Evolutionary conservation across 2,113 vertebrate species (phyloP), one percentile per base, ranked within the genome.

Genomic region (Meleagris gallopavo): DNA sequence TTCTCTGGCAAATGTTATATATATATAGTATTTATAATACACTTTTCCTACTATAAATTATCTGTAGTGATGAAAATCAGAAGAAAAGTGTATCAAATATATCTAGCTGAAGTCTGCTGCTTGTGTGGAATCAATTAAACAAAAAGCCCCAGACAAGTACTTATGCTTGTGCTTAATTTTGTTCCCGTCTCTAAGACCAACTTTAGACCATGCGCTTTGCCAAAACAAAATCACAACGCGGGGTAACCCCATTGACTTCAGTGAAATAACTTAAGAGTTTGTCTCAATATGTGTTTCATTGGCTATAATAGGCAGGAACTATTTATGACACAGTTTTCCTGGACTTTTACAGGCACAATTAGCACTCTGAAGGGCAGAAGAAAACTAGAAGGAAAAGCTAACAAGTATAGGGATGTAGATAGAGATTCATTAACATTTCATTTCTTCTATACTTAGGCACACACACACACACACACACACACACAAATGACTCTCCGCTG

Each of bases 371-470:
- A 96, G 93, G 80, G 94, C 94, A 94, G 60, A 65, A 94, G 70
- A 96, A 93, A 95, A 21, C 41, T 82, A 88, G 71, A 38, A 90
- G 80, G 87, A 85, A 95, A 97, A 96, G 86, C 91, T 89, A 96
- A 90, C 79, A 94, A 92, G 80, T 92, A 46, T 25, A 94, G 94
- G 92, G 90, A 93, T 3, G 5, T 94, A 95, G 88, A 95, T 95
- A 90, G 90, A 93, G 88, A 88, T 75, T 95, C 96, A 94, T 97
- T 93, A 85, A 82, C 88, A 80, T 95, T 97, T 97, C 85, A 96
- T 97, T 97, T 95, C 88, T 90, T 91, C 77, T 95, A 30, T 91
- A 83, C 74, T 34, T 94, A 54, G 52, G 27, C 52, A 57, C 27
- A 70, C 89, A 71, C 61, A 69, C 27, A 73, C 89, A 71, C 61